A percentile compares a stretch with the other conserved stretches of the same genome.
phyloP scores from a whole-genome alignment of 2,888 invertebrate genomes.

The Lypha dubia region DNA sequence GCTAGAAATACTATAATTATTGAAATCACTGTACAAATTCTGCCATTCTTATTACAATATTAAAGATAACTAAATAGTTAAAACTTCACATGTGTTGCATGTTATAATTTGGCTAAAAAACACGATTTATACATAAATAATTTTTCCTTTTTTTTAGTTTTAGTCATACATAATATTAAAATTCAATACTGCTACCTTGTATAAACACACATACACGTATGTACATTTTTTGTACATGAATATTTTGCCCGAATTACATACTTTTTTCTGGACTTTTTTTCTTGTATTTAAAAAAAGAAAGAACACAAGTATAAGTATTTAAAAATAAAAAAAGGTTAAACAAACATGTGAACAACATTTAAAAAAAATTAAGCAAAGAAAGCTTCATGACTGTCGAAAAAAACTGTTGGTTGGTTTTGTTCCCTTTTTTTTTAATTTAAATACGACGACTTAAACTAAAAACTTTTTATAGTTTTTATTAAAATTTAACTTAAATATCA shows the following conservation, averaged over 20 bases:
- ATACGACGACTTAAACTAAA: conserved; percentile 28
- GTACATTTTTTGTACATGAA: background rate
- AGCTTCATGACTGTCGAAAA: conserved; percentile 42
- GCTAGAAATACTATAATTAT: no score
- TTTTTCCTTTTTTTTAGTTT: background rate
- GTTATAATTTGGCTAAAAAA: background rate
- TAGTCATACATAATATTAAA: background rate
- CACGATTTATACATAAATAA: no score
- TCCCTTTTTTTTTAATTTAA: conserved; percentile 38
- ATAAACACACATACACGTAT: background rate
- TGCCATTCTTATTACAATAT: no score
- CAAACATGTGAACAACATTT: conserved; percentile 10
- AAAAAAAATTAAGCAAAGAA: conserved; percentile 11
- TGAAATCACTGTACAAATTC: no score
- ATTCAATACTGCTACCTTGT: background rate
- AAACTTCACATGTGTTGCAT: background rate
- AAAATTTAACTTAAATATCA: conserved; percentile 67
- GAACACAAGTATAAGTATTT: conserved; percentile 2
- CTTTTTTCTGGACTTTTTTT: background rate
- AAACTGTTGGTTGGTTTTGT: conserved; percentile 19
- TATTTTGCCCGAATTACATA: background rate
- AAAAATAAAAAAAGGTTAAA: no score
- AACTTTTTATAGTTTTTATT: conserved; percentile 55
- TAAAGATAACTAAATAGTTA: background rate
- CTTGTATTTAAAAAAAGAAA: conserved; percentile 6